Evolutionary conservation across 2,113 vertebrate genomes (phyloP).

Genomic region (Aegotheles bennettii): DNA sequence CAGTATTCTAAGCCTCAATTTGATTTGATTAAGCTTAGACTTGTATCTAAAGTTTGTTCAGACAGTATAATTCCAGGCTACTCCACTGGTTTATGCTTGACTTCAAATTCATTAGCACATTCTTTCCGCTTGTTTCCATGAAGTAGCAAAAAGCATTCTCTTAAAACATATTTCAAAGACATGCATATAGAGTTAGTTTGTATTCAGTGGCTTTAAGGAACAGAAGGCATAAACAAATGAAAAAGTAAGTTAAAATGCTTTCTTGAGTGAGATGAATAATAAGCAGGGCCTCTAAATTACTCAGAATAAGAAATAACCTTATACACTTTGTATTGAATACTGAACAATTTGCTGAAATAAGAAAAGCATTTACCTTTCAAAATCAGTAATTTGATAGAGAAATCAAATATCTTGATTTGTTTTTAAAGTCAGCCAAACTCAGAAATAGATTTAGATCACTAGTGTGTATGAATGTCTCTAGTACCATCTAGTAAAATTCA

Average conservation of each 20-base stretch:
- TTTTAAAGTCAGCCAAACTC: conserved; percentile 46
- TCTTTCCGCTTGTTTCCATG: conserved; percentile 22
- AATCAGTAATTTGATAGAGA: background rate
- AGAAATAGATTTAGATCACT: conserved; percentile 34
- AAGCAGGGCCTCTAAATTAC: conserved; percentile 13
- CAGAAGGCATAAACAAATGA: conserved; percentile 31
- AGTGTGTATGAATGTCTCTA: background rate
- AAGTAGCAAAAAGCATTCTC: conserved; percentile 31
- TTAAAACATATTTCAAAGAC: conserved; percentile 39
- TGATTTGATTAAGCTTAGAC: background rate
- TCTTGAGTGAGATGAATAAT: conserved; percentile 18
- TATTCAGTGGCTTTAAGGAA: conserved; percentile 57
- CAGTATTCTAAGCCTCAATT: background rate
- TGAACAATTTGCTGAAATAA: background rate
- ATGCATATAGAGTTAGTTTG: conserved; percentile 64
- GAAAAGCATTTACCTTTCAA: background rate
- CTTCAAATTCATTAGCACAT: background rate
- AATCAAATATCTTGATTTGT: background rate
- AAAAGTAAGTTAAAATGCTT: conserved; percentile 41
- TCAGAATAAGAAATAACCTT: background rate
- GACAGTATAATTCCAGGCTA: background rate
- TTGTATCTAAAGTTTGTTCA: background rate
- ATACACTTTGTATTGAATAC: background rate
- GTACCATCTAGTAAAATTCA: background rate
- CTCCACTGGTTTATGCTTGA: background rate